A percentile compares a stretch with the other conserved stretches of the same genome.
These are phyloP conservation scores for Catostomus latipinnis DNA, from an alignment of 2,797 vertebrate genomes.

Conservation along the genomic window DNA sequence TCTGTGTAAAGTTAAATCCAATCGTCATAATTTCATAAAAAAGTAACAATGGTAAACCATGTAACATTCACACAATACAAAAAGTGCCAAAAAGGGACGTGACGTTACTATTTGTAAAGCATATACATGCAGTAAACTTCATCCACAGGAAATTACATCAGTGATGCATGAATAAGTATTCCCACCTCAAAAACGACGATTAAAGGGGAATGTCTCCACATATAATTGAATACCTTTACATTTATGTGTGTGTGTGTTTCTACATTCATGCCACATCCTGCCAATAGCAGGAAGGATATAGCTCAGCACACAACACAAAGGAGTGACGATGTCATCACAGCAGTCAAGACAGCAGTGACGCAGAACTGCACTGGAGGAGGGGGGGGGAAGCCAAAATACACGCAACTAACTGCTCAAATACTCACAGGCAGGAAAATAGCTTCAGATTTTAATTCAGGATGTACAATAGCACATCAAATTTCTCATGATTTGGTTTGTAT, in stretches of 20 bases:
- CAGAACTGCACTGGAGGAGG: conserved; percentile 40
- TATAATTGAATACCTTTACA: background rate
- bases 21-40: no score
- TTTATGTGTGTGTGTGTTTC: background rate
- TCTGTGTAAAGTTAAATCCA: no score
- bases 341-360: conserved; percentile 44
- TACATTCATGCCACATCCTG: conserved; percentile 42
- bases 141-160: no score
- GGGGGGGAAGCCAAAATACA: conserved; percentile 7
- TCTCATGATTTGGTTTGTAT: no score
- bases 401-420: background rate
- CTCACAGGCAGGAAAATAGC: background rate
- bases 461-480: background rate
- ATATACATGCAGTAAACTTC: no score
- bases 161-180: no score
- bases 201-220: background rate
- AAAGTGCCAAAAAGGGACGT: no score
- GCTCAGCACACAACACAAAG: conserved; percentile 44
- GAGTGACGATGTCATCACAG: conserved; percentile 48
- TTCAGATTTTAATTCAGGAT: conserved; percentile 15
- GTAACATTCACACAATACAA: no score
- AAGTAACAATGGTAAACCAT: no score
- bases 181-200: no score
- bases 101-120: no score
- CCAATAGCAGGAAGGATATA: conserved; percentile 48